Percentiles rank a stretch among this genome's conserved stretches.
These are phyloP conservation scores for Melanargia galathea DNA, from an alignment of 2,888 invertebrate genomes.

Conservation along the genomic window DNA sequence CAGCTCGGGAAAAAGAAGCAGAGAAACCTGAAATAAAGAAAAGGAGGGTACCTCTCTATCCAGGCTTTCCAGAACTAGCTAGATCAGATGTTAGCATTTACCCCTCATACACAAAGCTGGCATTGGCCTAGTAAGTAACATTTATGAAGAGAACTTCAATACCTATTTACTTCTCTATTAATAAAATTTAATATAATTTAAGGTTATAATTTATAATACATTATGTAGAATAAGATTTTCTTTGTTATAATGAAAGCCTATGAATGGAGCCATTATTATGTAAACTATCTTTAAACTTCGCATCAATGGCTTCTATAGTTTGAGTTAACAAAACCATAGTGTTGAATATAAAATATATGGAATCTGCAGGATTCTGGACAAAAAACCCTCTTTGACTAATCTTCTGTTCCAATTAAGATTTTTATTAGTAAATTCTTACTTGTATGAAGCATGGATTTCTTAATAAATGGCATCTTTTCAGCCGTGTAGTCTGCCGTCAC, in stretches of 20 bases:
- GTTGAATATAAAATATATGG: too few species aligned
- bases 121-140: constrained; percentile 84
- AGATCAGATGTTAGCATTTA: constrained; percentile 84
- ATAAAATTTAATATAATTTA: too few species aligned
- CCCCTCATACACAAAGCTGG: constrained; percentile 83
- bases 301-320: not conserved
- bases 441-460: not conserved
- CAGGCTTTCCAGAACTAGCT: constrained; percentile 78
- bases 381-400: not conserved
- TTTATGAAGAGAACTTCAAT: not conserved
- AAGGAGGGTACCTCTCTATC: constrained; percentile 63
- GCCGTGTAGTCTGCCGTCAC: constrained; percentile 85
- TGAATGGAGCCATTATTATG: too few species aligned
- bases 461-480: constrained; percentile 48
- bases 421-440: not conserved
- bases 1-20: constrained; percentile 33
- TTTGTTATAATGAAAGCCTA: too few species aligned
- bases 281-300: not conserved
- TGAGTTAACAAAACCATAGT: not conserved
- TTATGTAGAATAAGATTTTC: too few species aligned
- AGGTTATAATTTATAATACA: too few species aligned
- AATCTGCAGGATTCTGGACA: not conserved
- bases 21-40: constrained; percentile 46
- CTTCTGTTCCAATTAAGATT: not conserved
- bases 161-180: too few species aligned